phyloP scores from a whole-genome alignment of 2,888 invertebrate species.

The Helleia helle region DNA sequence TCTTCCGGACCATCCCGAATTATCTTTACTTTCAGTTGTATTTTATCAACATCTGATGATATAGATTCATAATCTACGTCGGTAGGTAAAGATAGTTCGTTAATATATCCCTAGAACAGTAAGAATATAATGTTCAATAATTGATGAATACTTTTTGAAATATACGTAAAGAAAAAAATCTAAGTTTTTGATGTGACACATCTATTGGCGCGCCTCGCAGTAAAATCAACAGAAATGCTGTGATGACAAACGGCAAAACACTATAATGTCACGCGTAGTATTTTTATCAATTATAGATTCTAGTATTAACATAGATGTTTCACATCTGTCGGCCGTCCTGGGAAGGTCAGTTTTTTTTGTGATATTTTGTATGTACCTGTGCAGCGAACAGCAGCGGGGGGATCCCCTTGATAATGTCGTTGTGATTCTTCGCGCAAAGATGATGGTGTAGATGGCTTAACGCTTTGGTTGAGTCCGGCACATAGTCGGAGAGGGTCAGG shows the following conservation, averaged over 20 bases:
- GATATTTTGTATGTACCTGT: constrained; percentile 53
- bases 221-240: too few relatives aligned
- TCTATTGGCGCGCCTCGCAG: too few relatives aligned
- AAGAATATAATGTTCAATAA: neutral
- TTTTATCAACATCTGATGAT: constrained; percentile 30
- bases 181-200: too few relatives aligned
- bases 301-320: too few relatives aligned
- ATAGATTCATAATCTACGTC: constrained; percentile 40
- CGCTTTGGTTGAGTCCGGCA: constrained; percentile 45
- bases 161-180: too few relatives aligned
- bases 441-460: constrained; percentile 36
- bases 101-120: constrained; percentile 48
- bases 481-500: constrained; percentile 45
- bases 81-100: constrained; percentile 32
- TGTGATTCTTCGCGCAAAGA: constrained; percentile 32
- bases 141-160: too few relatives aligned
- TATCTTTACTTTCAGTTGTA: constrained; percentile 31
- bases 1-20: constrained; percentile 35
- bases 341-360: too few relatives aligned
- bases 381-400: constrained; percentile 49
- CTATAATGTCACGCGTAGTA: too few relatives aligned
- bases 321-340: too few relatives aligned
- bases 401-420: constrained; percentile 38
- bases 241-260: too few relatives aligned
- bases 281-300: too few relatives aligned